phyloP scores from a whole-genome alignment of 2,113 vertebrate genomes.

The Phrynosoma blainvillii region DNA sequence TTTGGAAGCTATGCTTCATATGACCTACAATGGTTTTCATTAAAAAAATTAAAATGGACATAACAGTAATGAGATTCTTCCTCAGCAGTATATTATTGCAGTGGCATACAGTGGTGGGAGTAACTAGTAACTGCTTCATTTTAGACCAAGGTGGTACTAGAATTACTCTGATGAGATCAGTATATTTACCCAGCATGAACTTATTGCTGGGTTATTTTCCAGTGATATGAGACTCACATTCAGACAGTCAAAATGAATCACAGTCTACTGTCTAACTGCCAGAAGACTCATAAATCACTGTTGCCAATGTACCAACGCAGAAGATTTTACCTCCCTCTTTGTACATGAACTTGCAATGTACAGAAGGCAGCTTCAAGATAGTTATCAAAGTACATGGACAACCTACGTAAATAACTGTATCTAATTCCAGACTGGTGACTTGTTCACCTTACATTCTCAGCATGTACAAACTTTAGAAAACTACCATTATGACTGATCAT shows the following conservation, averaged over 20 bases:
- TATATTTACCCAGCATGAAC: not conserved
- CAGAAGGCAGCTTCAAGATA: not conserved
- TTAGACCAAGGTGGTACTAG: not conserved
- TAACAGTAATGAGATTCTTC: not conserved
- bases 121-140: not conserved
- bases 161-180: not conserved
- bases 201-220: not conserved
- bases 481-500: not conserved
- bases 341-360: not conserved
- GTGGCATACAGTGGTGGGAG: not conserved
- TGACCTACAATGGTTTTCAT: not conserved
- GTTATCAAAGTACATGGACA: not conserved
- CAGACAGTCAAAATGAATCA: not conserved
- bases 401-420: not conserved
- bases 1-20: not conserved
- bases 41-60: not conserved
- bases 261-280: not conserved
- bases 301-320: not conserved
- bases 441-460: not conserved
- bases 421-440: not conserved
- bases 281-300: too few species aligned
- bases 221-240: not conserved
- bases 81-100: not conserved
- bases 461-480: not conserved
- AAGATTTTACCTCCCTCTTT: not conserved